Conservation (phyloP, 2,113 vertebrate genomes). For the Carassius auratus region DNA sequence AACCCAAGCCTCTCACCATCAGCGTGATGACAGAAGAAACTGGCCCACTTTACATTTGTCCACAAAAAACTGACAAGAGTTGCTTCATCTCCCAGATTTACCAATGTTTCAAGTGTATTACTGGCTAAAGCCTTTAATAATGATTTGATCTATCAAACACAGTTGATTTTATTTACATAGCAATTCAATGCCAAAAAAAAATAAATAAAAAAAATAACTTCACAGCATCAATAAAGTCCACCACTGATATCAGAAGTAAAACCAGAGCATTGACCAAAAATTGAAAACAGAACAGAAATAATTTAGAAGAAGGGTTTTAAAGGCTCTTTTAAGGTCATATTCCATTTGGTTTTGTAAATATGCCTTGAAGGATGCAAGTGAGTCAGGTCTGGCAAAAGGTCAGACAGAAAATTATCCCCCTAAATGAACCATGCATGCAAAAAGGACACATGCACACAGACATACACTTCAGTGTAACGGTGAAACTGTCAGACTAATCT, state of each 20-base stretch:
- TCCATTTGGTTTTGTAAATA: slow-evolving; percentile 36
- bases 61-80: slow-evolving; percentile 17
- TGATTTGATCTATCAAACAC: slow-evolving; percentile 67
- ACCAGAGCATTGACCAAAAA: slow-evolving; percentile 36
- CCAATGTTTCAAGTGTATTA: slow-evolving; percentile 60
- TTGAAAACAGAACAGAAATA: slow-evolving; percentile 45
- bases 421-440: background rate
- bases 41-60: slow-evolving; percentile 21
- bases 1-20: slow-evolving; percentile 29
- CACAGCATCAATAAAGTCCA: slow-evolving; percentile 54
- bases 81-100: slow-evolving; percentile 46
- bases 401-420: background rate
- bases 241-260: slow-evolving; percentile 49
- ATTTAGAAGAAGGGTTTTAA: slow-evolving; percentile 6
- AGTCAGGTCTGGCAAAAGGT: background rate
- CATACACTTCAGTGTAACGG: slow-evolving; percentile 8
- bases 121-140: slow-evolving; percentile 62
- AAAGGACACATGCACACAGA: slow-evolving; percentile 37
- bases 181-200: slow-evolving; percentile 64
- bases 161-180: slow-evolving; percentile 73
- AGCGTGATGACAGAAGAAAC: slow-evolving; percentile 17
- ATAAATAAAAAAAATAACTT: slow-evolving; percentile 71
- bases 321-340: slow-evolving; percentile 31
- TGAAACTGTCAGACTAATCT: slow-evolving; percentile 17
- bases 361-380: slow-evolving; percentile 42